Base-by-base conservation (phyloP, 1,140 invertebrate species). In the Ostrea denselamellosa region DNA sequence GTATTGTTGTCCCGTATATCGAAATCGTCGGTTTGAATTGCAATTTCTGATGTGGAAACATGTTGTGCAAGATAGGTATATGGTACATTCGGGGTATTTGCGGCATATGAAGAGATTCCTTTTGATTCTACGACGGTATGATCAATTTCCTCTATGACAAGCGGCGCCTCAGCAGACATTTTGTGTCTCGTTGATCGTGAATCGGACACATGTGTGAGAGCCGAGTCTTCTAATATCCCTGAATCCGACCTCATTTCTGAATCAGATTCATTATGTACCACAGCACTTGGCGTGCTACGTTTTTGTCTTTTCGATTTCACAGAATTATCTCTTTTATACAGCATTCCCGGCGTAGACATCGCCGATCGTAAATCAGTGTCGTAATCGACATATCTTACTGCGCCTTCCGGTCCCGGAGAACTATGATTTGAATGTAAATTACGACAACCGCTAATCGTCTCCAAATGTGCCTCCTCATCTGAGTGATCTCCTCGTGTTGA, bases 181-280 rank as follows among this genome's bases (percentile, higher is more conserved):
- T 22, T 52, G 14, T 25, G 52, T n/a, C 44, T 53, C 34, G 44
- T 22, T 52, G 82, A 83, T 53, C 81, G 14, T 51, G 81, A 83
- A 83, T 51, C 81, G 3, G 44, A 51, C 56, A 19, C 8, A 51
- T 83, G 81, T 9, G 28, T 83, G 8, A 51, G 14, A n/a, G 81
- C 7, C 17, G 44, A 22, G 28, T 58, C 56, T 19, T 83, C 85
- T 51, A 58, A 81, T 25, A 81, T 89, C 53, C 81, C 82, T 34
- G 88, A 89, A 54, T 81, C 88, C 14, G 71, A 82, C 7, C 44
- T n/a, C 34, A 52, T 86, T 82, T 81, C 88, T 8, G 81, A 56
- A 8, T 62, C 54, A 2, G 12, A 58, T 65, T 86, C 54, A 56
- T 86, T 85, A 51, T 85, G 9, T 53, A 89, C 85, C 52, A 56